Base-by-base conservation (phyloP, 1,140 invertebrate species). In the Trichogramma pretiosum region DNA sequence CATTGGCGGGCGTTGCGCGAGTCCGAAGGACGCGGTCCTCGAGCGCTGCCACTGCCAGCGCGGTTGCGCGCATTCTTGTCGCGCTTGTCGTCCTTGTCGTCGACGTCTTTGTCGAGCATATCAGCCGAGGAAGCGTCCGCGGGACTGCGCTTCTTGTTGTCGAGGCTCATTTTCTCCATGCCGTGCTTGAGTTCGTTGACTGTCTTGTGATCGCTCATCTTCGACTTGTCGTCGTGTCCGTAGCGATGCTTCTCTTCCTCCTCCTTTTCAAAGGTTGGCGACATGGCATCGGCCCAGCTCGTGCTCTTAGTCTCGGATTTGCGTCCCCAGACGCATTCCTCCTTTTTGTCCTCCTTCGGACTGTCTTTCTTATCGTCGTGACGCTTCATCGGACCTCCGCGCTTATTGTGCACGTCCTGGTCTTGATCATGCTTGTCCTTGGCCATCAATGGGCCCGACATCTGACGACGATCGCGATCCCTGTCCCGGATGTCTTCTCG, bases 351-450 rank as follows among this genome's bases (percentile, higher is more conserved):
- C 47, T 72, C 63, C n/a, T n/a, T n/a, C 7, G n/a, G 5, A 3
- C 64, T 59, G 46, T 74, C 64, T 36, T 72, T 72, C 28, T 73
- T 73, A 16, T 65, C 63, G 19, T 56, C 53, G n/a, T 9, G 14
- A 1, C 63, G 55, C 4, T 54, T 46, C 7, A 63, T 60, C 3
- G 48, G 40, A 24, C 48, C 44, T 0, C 62, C 64, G 17, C 75
- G 68, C 48, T 77, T 79, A 48, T 67, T 73, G 13, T 77, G 68
- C 55, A 78, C 79, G 0, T 47, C 3, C 53, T 81, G 78, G 14
- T 79, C 76, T 3, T 78, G 77, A 55, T 79, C 78, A 1, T 81
- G 63, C 52, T 78, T 79, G 36, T 81, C 79, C 44, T 76, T 73
- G 2, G 77, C 81, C 3, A 81, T 77, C 24, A n/a, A n/a, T 1